Conservation (phyloP, 2,888 invertebrate genomes). For the Chrysolina haemoptera region DNA sequence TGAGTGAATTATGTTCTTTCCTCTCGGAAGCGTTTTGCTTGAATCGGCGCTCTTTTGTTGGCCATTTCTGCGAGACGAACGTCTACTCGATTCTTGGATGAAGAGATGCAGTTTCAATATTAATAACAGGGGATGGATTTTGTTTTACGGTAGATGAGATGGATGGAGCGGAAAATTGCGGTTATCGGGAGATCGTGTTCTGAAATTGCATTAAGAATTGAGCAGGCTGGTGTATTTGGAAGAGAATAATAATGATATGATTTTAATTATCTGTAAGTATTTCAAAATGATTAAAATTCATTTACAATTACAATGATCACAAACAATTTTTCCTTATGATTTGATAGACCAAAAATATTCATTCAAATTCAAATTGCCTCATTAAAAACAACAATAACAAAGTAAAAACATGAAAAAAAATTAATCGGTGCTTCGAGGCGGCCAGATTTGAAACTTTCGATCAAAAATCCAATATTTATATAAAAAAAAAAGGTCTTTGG, state of each 20-base stretch:
- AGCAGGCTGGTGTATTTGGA: neutral
- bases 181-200: neutral
- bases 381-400: too few relatives aligned
- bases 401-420: too few relatives aligned
- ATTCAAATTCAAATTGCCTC: too few relatives aligned
- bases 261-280: neutral
- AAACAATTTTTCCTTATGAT: too few relatives aligned
- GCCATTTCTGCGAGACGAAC: slow-evolving; percentile 9
- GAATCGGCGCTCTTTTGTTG: slow-evolving; percentile 31
- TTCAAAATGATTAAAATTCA: neutral
- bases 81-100: slow-evolving; percentile 4
- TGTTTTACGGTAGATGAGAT: neutral
- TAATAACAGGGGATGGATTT: slow-evolving; percentile 10
- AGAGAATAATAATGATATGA: neutral
- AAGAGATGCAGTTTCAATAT: slow-evolving; percentile 13
- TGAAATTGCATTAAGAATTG: neutral
- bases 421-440: too few relatives aligned
- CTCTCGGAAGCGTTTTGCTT: slow-evolving; percentile 22
- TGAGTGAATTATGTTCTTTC: slow-evolving; percentile 37
- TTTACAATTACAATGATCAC: too few relatives aligned
- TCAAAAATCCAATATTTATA: too few relatives aligned
- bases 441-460: too few relatives aligned
- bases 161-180: neutral
- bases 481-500: too few relatives aligned
- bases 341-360: too few relatives aligned